These are phyloP conservation scores for Cyanocitta stelleri DNA, from an alignment of 2,113 vertebrate species.

Conservation along the genomic window DNA sequence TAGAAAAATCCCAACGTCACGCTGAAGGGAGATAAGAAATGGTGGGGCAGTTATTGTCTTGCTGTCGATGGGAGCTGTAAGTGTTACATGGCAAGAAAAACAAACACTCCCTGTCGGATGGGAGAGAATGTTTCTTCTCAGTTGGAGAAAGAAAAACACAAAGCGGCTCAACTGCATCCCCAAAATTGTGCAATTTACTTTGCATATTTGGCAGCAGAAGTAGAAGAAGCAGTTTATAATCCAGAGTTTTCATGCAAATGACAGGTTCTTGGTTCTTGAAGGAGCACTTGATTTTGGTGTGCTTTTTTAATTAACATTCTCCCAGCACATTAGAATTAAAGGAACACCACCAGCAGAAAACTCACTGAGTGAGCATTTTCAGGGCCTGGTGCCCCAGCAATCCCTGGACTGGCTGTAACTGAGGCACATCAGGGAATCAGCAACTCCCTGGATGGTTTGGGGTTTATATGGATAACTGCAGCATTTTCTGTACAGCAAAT, in stretches of 20 bases:
- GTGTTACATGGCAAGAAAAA: not conserved
- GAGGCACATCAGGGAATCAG: not conserved
- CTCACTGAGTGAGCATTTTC: not conserved
- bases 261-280: conserved; percentile 44
- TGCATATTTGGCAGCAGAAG: conserved; percentile 63
- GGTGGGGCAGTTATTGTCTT: not conserved
- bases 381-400: not conserved
- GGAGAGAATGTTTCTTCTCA: conserved; percentile 34
- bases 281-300: not conserved
- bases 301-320: conserved; percentile 40
- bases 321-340: not conserved
- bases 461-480: not conserved
- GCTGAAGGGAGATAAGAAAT: not conserved
- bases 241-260: conserved; percentile 40
- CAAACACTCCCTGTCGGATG: not conserved
- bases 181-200: conserved; percentile 56
- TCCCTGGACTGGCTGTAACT: not conserved
- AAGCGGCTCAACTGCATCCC: conserved; percentile 22
- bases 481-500: not conserved
- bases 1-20: not conserved
- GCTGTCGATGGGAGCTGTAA: not conserved
- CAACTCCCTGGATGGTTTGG: not conserved
- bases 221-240: conserved; percentile 58
- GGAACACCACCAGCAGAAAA: not conserved
- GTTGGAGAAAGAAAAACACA: conserved; percentile 46